A percentile compares a stretch with the other conserved stretches of the same genome.
These are phyloP conservation scores for Andricus curvator DNA, from an alignment of 2,888 invertebrate genomes.

Conservation along the genomic window DNA sequence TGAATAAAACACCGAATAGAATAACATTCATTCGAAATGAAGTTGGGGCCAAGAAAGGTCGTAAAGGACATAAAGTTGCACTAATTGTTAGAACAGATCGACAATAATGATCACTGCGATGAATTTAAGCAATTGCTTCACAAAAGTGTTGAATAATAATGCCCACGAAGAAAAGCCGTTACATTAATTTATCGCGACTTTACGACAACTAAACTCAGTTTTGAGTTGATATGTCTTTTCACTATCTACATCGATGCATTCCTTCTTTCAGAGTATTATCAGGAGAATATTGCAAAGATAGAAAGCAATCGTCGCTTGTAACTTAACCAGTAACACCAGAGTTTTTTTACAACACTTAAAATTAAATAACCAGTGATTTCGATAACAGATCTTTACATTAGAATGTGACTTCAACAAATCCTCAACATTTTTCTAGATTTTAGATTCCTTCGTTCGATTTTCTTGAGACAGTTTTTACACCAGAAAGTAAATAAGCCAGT, in stretches of 20 bases:
- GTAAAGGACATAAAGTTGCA: neutral
- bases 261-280: slow-evolving; percentile 21
- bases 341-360: slow-evolving; percentile 20
- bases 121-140: slow-evolving; percentile 9
- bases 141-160: slow-evolving; percentile 28
- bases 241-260: slow-evolving; percentile 13
- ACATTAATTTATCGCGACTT: slow-evolving; percentile 1
- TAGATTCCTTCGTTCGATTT: neutral
- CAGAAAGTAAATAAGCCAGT: neutral
- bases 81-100: slow-evolving; percentile 8
- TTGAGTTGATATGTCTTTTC: slow-evolving; percentile 30
- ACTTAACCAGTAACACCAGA: slow-evolving; percentile 14
- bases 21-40: slow-evolving; percentile 23
- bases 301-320: slow-evolving; percentile 11
- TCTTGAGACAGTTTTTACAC: neutral
- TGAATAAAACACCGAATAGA: slow-evolving; percentile 31
- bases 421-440: slow-evolving; percentile 6
- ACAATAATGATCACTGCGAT: slow-evolving; percentile 12
- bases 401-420: slow-evolving; percentile 15
- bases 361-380: slow-evolving; percentile 20
- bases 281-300: slow-evolving; percentile 11
- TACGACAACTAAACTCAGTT: slow-evolving; percentile 4
- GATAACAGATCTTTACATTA: slow-evolving; percentile 23
- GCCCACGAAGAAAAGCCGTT: slow-evolving; percentile 29
- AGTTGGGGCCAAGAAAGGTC: neutral